Percentiles rank a stretch among this genome's conserved stretches.
Conservation (phyloP, 2,888 invertebrate species). For the Nephrotoma flavescens region DNA sequence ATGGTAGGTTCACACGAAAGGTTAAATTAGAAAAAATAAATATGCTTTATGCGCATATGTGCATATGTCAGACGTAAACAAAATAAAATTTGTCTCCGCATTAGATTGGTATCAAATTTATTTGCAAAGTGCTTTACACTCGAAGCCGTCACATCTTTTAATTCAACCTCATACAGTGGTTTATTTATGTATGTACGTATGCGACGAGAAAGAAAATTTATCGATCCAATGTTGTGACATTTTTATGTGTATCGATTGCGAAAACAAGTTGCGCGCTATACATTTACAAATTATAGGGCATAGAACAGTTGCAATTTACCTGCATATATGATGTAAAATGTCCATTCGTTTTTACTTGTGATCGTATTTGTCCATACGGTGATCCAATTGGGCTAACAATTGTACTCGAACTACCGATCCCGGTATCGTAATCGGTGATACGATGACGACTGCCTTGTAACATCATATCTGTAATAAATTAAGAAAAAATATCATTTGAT, state of each 20-base stretch:
- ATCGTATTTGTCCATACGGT: constrained; percentile 33
- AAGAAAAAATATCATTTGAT: background rate
- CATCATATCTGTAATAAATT: background rate
- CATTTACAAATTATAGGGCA: background rate
- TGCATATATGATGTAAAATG: constrained; percentile 52
- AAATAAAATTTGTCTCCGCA: background rate
- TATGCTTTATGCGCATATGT: background rate
- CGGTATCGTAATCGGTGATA: constrained; percentile 28
- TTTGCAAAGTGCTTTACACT: background rate
- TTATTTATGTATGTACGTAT: background rate
- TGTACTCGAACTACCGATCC: constrained; percentile 33
- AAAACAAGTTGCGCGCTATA: background rate
- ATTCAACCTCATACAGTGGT: background rate
- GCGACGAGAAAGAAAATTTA: too few relatives aligned
- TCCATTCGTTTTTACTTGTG: constrained; percentile 50
- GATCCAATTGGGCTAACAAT: constrained; percentile 35
- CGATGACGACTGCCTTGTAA: background rate
- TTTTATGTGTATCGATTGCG: background rate
- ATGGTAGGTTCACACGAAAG: background rate
- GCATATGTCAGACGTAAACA: background rate
- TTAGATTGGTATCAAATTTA: background rate
- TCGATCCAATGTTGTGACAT: background rate
- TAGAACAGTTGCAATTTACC: constrained; percentile 24
- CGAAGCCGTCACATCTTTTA: background rate
- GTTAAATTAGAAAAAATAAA: background rate